These are phyloP conservation scores for Epizoanthus scotinus DNA, from an alignment of 92 coral and sea anemone species.

Conservation along the genomic window DNA sequence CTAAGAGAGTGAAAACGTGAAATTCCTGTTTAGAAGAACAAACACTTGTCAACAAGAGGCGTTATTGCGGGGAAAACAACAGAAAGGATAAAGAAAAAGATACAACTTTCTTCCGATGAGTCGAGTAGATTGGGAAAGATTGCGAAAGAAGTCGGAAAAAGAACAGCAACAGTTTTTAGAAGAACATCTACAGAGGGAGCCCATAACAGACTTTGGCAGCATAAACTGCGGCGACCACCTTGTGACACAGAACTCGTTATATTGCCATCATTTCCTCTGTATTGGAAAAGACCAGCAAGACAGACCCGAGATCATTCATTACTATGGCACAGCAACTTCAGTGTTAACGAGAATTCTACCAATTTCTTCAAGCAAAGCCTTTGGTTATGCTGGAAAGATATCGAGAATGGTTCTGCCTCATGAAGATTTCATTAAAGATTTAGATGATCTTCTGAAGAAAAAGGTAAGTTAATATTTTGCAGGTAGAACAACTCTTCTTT, in stretches of 20 bases:
- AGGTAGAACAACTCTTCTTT: neutral
- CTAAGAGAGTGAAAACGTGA: too few relatives aligned
- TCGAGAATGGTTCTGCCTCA: constrained; percentile 27
- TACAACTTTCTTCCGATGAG: neutral
- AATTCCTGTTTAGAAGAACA: too few relatives aligned
- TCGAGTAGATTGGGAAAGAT: constrained; percentile 16
- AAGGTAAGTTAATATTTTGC: constrained; percentile 1
- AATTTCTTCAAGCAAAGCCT: constrained; percentile 9
- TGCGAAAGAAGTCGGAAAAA: constrained; percentile 2
- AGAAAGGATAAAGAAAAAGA: too few relatives aligned
- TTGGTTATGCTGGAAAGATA: constrained; percentile 15
- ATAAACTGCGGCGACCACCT: constrained; percentile 24
- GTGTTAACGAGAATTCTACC: constrained; percentile 2
- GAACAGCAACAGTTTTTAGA: constrained; percentile 17
- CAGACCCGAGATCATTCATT: constrained; percentile 30
- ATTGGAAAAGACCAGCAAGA: constrained; percentile 25
- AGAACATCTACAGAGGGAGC: constrained; percentile 30
- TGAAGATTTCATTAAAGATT: constrained; percentile 23
- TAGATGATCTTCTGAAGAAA: constrained; percentile 21
- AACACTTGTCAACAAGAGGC: too few relatives aligned
- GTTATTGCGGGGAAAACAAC: too few relatives aligned
- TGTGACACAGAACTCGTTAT: constrained; percentile 24
- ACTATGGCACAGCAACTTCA: constrained; percentile 7
- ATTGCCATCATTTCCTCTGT: constrained; percentile 23
- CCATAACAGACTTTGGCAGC: constrained; percentile 9